Conservation (phyloP, 2,113 vertebrate genomes). For the Seriola rivoliana region DNA sequence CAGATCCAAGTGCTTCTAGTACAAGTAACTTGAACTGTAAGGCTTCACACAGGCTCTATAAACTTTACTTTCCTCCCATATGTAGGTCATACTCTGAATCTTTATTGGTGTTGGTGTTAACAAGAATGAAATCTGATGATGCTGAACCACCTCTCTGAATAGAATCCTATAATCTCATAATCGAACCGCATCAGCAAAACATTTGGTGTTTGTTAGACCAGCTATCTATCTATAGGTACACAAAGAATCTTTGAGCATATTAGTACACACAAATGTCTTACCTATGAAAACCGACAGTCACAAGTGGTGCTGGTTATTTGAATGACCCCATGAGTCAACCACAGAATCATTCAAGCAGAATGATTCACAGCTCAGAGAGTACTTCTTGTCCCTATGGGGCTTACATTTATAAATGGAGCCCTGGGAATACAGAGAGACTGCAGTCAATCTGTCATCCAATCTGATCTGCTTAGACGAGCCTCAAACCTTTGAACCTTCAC, state of each 20-base stretch:
- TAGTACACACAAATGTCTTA: background rate
- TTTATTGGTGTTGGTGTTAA: slow-evolving; percentile 23
- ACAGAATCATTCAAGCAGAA: slow-evolving; percentile 12
- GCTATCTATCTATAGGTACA: background rate
- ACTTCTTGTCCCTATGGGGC: slow-evolving; percentile 31
- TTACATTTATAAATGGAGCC: slow-evolving; percentile 53
- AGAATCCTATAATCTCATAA: slow-evolving; percentile 12
- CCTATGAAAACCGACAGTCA: slow-evolving; percentile 27
- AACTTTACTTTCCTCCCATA: background rate
- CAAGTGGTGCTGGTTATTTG: slow-evolving; percentile 24
- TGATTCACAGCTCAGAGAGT: slow-evolving; percentile 39
- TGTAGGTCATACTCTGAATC: background rate
- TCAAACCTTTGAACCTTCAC: slow-evolving; percentile 52
- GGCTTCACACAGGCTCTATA: background rate
- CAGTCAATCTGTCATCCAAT: slow-evolving; percentile 71
- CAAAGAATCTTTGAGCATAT: slow-evolving; percentile 2
- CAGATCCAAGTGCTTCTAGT: background rate
- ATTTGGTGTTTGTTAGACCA: background rate
- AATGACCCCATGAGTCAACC: slow-evolving; percentile 46
- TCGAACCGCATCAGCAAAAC: slow-evolving; percentile 7
- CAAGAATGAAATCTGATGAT: slow-evolving; percentile 23
- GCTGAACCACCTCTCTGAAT: slow-evolving; percentile 28
- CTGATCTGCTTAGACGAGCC: slow-evolving; percentile 53
- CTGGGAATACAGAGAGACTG: slow-evolving; percentile 44
- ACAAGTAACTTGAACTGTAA: background rate